Base-by-base conservation (phyloP, 2,888 invertebrate genomes). In the Philereme vetulata region DNA sequence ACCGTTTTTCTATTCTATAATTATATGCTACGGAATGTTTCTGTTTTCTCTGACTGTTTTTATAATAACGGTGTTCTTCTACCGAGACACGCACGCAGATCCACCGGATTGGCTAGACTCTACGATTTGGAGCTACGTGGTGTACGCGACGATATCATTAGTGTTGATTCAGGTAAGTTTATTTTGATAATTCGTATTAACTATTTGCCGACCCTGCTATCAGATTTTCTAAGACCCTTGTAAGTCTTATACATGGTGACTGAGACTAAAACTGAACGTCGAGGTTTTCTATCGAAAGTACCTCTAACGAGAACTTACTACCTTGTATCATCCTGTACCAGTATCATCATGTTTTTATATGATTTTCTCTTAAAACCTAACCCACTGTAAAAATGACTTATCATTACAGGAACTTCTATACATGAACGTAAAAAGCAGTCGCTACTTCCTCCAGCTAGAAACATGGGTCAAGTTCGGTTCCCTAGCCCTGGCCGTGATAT, bases 391-490 rank as follows among this genome's bases (percentile, higher is more conserved):
- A 49, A 35, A 8, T 40, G 4, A 11, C 5, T 5, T 6, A 47
- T 21, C 33, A n/a, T 44, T 80, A 7, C 80, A 93, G 93, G 93
- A 93, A 82, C 68, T 93, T 4, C 80, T 93, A 1, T 93, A 93
- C 68, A 90, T 92, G 82, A 87, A 89, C 60, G 82, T 93, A 6
- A 80, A 78, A 52, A 90, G 92, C 67, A 86, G 84, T 21, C 80
- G 90, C 71, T 93, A 93, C 70, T 86, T 93, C 58, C 78, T 86
- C 1, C 93, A 93, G 73, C 71, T 93, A 2, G 94, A 94, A 68
- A 93, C 93, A 0, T 93, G 93, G 93, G 84, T 93, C 2, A 94
- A 94, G 69, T 92, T 93, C 60, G 82, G 84, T 0, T 92, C 93
- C 0, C 73, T 93, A 42, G 78, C 85, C 0, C 77, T 93, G 7